A percentile compares a stretch with the other conserved stretches of the same genome.
Evolutionary conservation across 2,797 vertebrate genomes (phyloP).

Genomic region (Moxostoma hubbsi): DNA sequence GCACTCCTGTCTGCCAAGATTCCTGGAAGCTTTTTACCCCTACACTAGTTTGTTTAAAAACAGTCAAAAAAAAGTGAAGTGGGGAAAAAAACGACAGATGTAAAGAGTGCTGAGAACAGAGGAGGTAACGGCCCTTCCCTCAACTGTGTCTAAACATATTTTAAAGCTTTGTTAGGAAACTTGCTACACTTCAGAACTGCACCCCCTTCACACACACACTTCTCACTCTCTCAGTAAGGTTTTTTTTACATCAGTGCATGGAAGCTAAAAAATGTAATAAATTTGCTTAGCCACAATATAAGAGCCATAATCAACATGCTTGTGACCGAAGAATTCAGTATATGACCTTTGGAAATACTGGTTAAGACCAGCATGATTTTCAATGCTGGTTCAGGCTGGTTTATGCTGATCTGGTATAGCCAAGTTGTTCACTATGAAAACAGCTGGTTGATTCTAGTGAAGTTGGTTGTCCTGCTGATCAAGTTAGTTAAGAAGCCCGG

Average conservation of each 20-base stretch:
- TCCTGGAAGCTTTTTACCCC: slow-evolving; percentile 81
- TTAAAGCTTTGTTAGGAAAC: slow-evolving; percentile 13
- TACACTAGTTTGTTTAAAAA: slow-evolving; percentile 69
- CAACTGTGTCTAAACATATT: slow-evolving; percentile 29
- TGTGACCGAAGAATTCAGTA: background rate
- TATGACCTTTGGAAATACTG: background rate
- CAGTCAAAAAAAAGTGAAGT: slow-evolving; percentile 23
- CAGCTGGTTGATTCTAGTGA: too few relatives aligned
- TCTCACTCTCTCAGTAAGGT: background rate
- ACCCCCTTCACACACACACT: background rate
- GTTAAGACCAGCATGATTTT: too few relatives aligned
- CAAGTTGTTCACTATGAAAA: too few relatives aligned
- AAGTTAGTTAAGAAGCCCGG: too few relatives aligned
- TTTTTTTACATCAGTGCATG: slow-evolving; percentile 11
- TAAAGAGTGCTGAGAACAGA: slow-evolving; percentile 40
- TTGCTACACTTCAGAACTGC: background rate
- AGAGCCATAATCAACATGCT: background rate
- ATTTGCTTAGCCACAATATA: background rate
- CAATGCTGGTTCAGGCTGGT: too few relatives aligned
- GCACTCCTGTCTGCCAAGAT: slow-evolving; percentile 77
- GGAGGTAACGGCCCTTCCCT: slow-evolving; percentile 19
- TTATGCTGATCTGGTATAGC: too few relatives aligned
- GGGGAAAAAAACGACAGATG: slow-evolving; percentile 41
- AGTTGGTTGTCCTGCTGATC: too few relatives aligned
- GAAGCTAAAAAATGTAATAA: background rate